Evolutionary conservation across 2,888 invertebrate genomes (phyloP), one percentile per base, ranked within the genome.

Genomic region (Steinernema hermaphroditum): DNA sequence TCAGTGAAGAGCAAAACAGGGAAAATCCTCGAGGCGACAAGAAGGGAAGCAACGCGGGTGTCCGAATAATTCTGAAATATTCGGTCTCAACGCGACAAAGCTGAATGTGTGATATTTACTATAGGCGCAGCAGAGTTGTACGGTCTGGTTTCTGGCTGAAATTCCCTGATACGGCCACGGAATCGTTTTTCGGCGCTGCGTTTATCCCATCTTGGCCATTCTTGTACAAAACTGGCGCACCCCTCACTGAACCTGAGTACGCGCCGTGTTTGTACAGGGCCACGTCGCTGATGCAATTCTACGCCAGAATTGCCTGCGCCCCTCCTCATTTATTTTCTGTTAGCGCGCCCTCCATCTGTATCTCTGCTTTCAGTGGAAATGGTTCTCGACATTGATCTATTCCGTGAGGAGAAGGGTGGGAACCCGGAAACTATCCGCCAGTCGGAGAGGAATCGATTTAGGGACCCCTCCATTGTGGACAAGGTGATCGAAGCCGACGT

Each of bases 311-410:
- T 2, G 22, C 50, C 24, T 8, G 41, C n/a, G n/a, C n/a, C n/a
- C n/a, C n/a, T n/a, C n/a, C n/a, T n/a, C n/a, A n/a, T n/a, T n/a
- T n/a, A n/a, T n/a, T n/a, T 37, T 37, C 37, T 4, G 12, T 12
- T 37, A 12, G 6, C 12, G 37, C 12, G 37, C 37, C 12, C 37
- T 37, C 37, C 6, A 37, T 37, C 37, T 37, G 37, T n/a, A n/a
- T 37, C 37, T 12, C 6, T 37, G 12, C 50, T 50, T 22, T 50
- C 24, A 22, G 19, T n/a, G 19, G 32, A 19, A 68, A 98, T 98
- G 98, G 97, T 97, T 77, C 90, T 98, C 71, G 97, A 98, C 89
- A 90, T 99, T 84, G 97, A 97, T 89, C 89, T 95, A 73, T 97
- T 99, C 87, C 93, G 98, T 72, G 91, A 91, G 22, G 97, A 98